Evolutionary conservation across 2,113 vertebrate genomes (phyloP), one percentile per base, ranked within the genome.

Genomic region (Stigmatopora argus): DNA sequence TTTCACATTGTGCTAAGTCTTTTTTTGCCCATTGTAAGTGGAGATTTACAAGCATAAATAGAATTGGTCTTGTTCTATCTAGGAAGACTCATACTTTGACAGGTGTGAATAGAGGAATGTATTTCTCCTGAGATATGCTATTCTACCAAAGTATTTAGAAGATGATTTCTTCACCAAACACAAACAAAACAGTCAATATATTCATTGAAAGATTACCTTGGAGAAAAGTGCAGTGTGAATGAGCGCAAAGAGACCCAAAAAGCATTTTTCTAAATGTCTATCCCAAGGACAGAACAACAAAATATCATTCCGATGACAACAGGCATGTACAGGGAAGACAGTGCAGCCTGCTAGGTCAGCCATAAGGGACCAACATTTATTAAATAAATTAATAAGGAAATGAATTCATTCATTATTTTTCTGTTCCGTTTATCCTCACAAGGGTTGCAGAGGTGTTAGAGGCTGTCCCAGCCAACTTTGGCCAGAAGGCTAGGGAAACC

Each of bases 1-100:
- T 74, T 78, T 59, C 49, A 63, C 64, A 70, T 26, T 76, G 69
- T 84, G 69, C 71, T 64, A 66, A 71, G 59, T 64, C 17, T 76
- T 73, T 70, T n/a, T 73, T 49, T 62, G 47, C 77, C 65, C 71
- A 65, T 52, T 62, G 38, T 35, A 74, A 71, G 70, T 63, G 57
- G 55, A 78, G 34, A 47, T 65, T 46, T 65, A 56, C 64, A 65
- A 41, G 38, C 41, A 45, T 7, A 61, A 60, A 60, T 56, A 31
- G 23, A 8, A 23, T 31, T 56, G 53, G 23, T 56, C 53, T 17
- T 31, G 53, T 31, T 34, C 53, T 56, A 23, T 34, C 23, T 17
- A 7, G 5, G 53, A 12, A 31, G 53, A 31, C 23, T 31, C 26
- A 5, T 5, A 53, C 51, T 23, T 23, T 13, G 21, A n/a, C 8